Percentiles rank a stretch among this genome's conserved stretches.
Evolutionary conservation across 2,113 vertebrate species (phyloP).

Genomic region (Pygoscelis antarcticus): DNA sequence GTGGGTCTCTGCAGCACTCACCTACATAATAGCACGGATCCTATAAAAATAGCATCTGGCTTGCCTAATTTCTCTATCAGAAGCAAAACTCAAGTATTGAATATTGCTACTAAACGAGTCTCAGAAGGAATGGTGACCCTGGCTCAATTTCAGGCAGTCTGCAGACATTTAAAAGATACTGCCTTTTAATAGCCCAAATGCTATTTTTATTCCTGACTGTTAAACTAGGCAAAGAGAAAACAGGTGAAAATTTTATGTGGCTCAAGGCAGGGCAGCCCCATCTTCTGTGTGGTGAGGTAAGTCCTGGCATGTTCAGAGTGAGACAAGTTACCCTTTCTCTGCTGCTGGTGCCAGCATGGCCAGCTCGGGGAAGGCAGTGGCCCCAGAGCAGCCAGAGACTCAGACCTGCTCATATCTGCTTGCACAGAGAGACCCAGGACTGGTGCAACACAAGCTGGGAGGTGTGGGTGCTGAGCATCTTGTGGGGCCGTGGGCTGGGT

Average conservation of each 20-base stretch:
- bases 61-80: not conserved
- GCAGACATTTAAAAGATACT: not conserved
- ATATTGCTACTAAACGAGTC: not conserved
- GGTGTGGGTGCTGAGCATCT: not conserved
- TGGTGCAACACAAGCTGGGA: not conserved
- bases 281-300: not conserved
- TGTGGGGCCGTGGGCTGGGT: rapidly evolving
- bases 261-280: not conserved
- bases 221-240: not conserved
- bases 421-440: not conserved
- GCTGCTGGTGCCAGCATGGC: not conserved
- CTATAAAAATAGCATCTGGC: not conserved
- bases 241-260: not conserved
- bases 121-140: not conserved
- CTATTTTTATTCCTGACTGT: not conserved
- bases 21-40: not conserved
- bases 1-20: not conserved
- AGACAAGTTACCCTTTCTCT: not conserved
- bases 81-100: not conserved
- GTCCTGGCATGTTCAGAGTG: not conserved
- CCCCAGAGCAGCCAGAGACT: not conserved
- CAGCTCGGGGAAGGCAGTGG: not conserved
- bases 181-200: not conserved
- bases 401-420: not conserved
- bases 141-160: not conserved